Evolutionary conservation across 2,888 invertebrate species (phyloP).

Genomic region (Cephus nigrinus): DNA sequence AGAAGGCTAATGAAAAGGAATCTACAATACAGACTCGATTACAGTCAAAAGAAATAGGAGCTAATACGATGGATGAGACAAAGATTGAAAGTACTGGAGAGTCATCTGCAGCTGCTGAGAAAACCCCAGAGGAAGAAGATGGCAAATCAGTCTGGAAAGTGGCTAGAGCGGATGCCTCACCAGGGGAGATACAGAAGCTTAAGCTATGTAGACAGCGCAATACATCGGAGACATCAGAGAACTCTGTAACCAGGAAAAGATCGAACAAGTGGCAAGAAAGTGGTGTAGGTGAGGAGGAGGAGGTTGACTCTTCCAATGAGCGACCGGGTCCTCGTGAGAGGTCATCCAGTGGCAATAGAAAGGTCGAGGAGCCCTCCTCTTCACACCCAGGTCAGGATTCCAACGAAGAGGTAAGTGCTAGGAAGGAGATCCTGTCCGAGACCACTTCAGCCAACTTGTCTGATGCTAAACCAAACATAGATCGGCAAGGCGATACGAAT

Average conservation of each 20-base stretch:
- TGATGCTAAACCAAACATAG: conserved; percentile 66
- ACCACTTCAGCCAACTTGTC: conserved; percentile 64
- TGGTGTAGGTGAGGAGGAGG: conserved; percentile 59
- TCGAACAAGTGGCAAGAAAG: conserved; percentile 59
- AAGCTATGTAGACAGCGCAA: conserved; percentile 73
- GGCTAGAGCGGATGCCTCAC: conserved; percentile 65
- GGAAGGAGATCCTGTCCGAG: conserved; percentile 65
- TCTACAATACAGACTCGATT: conserved; percentile 25
- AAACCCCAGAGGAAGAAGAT: conserved; percentile 44
- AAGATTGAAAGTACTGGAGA: neutral
- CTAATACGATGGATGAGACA: neutral
- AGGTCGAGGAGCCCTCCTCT: conserved; percentile 39
- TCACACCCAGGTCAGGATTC: conserved; percentile 60
- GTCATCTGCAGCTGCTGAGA: conserved; percentile 10
- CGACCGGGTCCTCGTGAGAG: conserved; percentile 51
- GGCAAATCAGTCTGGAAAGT: conserved; percentile 67
- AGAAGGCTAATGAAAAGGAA: conserved; percentile 37
- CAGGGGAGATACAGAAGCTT: conserved; percentile 74
- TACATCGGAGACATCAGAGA: conserved; percentile 59
- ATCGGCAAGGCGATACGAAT: conserved; percentile 54
- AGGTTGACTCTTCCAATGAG: conserved; percentile 63
- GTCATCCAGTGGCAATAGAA: conserved; percentile 33
- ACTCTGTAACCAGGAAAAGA: conserved; percentile 55
- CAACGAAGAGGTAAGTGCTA: conserved; percentile 66
- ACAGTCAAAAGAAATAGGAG: neutral